Conservation (phyloP, 2,797 vertebrate species). For the Paedocypris micromegethes region DNA sequence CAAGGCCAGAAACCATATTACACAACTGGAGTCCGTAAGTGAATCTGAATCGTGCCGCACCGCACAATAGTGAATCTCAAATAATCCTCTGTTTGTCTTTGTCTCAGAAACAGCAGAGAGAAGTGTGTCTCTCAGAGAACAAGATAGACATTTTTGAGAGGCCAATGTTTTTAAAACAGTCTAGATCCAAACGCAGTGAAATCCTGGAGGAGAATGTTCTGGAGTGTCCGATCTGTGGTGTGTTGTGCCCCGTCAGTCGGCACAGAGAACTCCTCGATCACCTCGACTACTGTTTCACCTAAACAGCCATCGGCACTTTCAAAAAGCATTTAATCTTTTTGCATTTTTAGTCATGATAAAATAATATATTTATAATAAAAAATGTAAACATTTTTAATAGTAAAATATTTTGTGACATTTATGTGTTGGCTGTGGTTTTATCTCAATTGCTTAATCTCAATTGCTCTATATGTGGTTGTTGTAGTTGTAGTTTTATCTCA, state of each 20-base stretch:
- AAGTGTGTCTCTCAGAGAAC: constrained; percentile 64
- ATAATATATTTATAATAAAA: too few relatives aligned
- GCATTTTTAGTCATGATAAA: not conserved
- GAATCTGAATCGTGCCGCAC: not conserved
- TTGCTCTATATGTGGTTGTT: too few relatives aligned
- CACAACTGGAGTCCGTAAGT: constrained; percentile 82
- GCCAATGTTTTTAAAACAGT: constrained; percentile 56
- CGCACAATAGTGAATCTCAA: too few relatives aligned
- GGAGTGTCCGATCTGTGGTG: constrained; percentile 85
- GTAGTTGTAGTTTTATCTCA: too few relatives aligned
- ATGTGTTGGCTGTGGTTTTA: too few relatives aligned
- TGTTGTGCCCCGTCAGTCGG: constrained; percentile 82
- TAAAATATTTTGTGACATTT: too few relatives aligned
- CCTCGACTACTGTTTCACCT: constrained; percentile 81
- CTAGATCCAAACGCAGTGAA: constrained; percentile 60
- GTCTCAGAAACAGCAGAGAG: constrained; percentile 70
- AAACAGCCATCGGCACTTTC: constrained; percentile 24
- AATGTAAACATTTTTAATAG: too few relatives aligned
- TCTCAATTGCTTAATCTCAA: too few relatives aligned
- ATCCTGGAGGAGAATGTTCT: constrained; percentile 88
- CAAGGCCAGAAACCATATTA: constrained; percentile 83
- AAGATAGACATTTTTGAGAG: constrained; percentile 64
- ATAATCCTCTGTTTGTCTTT: constrained; percentile 9
- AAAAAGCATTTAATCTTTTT: not conserved
- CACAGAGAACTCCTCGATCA: constrained; percentile 90